Evolutionary conservation across 2,888 invertebrate species (phyloP).

Genomic region (Nomada goodeniana): DNA sequence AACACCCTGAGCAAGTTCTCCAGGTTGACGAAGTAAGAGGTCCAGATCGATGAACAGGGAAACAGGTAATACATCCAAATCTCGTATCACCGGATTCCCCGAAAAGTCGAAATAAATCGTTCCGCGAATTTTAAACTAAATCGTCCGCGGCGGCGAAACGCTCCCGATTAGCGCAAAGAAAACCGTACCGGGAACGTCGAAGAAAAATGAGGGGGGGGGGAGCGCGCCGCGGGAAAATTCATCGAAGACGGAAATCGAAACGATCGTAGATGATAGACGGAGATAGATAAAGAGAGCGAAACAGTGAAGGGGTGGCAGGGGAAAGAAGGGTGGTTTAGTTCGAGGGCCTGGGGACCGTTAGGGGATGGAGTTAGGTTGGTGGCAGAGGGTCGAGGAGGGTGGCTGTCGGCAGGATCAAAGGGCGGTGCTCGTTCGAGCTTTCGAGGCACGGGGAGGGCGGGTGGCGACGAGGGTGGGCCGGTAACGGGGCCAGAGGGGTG

Average conservation of each 20-base stretch:
- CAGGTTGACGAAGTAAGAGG: too few species aligned
- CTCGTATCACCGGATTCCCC: too few species aligned
- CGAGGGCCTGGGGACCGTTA: slow-evolving; percentile 56
- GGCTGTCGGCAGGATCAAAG: slow-evolving; percentile 84
- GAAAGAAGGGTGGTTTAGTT: slow-evolving; percentile 60
- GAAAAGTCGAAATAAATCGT: too few species aligned
- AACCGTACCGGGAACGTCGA: background rate
- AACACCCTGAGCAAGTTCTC: background rate
- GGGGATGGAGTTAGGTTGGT: slow-evolving; percentile 71
- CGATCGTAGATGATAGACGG: slow-evolving; percentile 24
- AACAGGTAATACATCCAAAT: too few species aligned
- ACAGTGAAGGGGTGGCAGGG: slow-evolving; percentile 17
- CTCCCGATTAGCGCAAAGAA: background rate
- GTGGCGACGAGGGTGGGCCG: slow-evolving; percentile 62
- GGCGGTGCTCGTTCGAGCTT: slow-evolving; percentile 81
- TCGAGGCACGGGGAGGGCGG: slow-evolving; percentile 73
- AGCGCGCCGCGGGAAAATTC: slow-evolving; percentile 25
- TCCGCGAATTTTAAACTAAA: too few species aligned
- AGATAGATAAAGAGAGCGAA: slow-evolving; percentile 35
- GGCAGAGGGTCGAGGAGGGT: slow-evolving; percentile 76
- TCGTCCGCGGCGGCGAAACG: background rate
- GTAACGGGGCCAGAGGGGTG: slow-evolving; percentile 60
- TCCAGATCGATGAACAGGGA: too few species aligned
- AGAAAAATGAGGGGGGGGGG: background rate
- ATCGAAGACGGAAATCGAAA: slow-evolving; percentile 23